Evolutionary conservation across 1,140 invertebrate genomes (phyloP).

Genomic region (Lerema accius): DNA sequence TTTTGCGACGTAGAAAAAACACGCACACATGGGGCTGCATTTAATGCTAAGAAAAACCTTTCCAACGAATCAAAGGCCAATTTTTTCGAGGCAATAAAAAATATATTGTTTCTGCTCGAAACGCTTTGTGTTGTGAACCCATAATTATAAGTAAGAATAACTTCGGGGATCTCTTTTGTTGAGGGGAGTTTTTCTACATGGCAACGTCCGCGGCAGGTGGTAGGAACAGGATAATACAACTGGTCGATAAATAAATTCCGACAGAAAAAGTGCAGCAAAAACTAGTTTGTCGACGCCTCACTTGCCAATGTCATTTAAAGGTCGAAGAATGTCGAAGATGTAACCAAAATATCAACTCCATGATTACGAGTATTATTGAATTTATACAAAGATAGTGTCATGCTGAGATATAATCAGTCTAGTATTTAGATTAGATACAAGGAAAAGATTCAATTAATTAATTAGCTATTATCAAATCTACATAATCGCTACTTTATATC

Average conservation of each 20-base stretch:
- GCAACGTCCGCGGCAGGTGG: constrained; percentile 80
- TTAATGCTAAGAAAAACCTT: constrained; percentile 60
- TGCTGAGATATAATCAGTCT: not conserved
- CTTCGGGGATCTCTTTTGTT: constrained; percentile 77
- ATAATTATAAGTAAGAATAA: constrained; percentile 81
- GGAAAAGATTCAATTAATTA: constrained; percentile 4
- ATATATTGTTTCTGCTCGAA: constrained; percentile 61
- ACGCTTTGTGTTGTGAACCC: constrained; percentile 71
- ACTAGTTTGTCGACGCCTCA: constrained; percentile 54
- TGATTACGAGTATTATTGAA: too few species aligned
- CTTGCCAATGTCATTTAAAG: constrained; percentile 73
- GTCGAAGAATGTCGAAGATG: constrained; percentile 48
- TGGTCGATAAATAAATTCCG: constrained; percentile 69
- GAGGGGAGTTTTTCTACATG: constrained; percentile 75
- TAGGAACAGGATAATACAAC: constrained; percentile 48
- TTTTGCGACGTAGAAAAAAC: constrained; percentile 61
- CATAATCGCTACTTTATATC: not conserved
- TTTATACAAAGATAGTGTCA: too few species aligned
- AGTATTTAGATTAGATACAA: too few species aligned
- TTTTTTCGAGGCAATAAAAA: constrained; percentile 71
- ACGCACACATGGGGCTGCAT: constrained; percentile 57
- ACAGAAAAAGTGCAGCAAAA: constrained; percentile 77
- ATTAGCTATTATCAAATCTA: not conserved
- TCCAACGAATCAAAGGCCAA: constrained; percentile 64
- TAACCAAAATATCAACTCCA: constrained; percentile 29